phyloP scores from a whole-genome alignment of 1,140 invertebrate genomes.

The Triops longicaudatus region DNA sequence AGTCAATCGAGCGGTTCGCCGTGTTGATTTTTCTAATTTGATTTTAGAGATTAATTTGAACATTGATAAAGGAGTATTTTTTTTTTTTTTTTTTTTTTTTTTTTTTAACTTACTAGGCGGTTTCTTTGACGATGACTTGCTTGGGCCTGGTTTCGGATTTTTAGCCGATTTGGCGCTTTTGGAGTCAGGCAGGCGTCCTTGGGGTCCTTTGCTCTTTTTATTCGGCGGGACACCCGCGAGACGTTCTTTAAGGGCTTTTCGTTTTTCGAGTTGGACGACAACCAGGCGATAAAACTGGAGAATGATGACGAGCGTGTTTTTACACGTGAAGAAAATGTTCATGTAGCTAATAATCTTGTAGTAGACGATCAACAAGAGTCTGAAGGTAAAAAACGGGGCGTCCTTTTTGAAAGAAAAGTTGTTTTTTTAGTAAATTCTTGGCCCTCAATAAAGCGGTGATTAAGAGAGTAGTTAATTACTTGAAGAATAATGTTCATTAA shows the following conservation, averaged over 20 bases:
- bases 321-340: conserved; percentile 86
- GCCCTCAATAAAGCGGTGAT: conserved; percentile 27
- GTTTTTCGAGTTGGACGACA: conserved; percentile 60
- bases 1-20: conserved; percentile 20
- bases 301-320: conserved; percentile 76
- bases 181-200: background rate
- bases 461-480: conserved; percentile 26
- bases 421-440: conserved; percentile 28
- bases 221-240: conserved; percentile 32
- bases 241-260: conserved; percentile 46
- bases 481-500: conserved; percentile 42
- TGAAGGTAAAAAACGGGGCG: conserved; percentile 72
- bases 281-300: conserved; percentile 74
- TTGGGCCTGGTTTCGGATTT: background rate
- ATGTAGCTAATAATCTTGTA: conserved; percentile 83
- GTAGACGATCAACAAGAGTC: conserved; percentile 70
- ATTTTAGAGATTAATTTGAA: background rate
- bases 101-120: background rate
- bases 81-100: no score
- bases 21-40: background rate
- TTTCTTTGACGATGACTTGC: background rate
- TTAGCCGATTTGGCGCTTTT: background rate
- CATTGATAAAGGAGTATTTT: background rate
- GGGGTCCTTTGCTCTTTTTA: conserved; percentile 28
- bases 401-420: conserved; percentile 43